Percentiles rank a stretch among this genome's conserved stretches.
phyloP scores from a whole-genome alignment of 2,888 invertebrate genomes.

The Lasioglossum pauxillum region DNA sequence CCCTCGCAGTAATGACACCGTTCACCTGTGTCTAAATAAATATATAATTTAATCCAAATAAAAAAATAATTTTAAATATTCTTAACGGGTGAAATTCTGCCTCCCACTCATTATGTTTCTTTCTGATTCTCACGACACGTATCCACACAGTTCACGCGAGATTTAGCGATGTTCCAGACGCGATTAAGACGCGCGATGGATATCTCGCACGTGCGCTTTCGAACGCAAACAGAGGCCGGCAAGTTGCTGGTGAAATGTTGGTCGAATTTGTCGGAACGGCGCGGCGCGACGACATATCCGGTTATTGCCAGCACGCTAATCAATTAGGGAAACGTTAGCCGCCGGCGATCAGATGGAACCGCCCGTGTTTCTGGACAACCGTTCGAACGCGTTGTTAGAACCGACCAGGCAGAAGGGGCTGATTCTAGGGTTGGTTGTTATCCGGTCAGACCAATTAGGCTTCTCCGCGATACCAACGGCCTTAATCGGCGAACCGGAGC shows the following conservation, averaged over 20 bases:
- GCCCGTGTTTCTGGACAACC: slow-evolving; percentile 46
- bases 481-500: neutral
- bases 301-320: slow-evolving; percentile 63
- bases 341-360: slow-evolving; percentile 48
- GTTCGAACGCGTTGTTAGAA: slow-evolving; percentile 43
- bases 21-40: too few species aligned
- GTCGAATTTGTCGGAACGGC: slow-evolving; percentile 49
- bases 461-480: neutral
- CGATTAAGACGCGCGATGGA: neutral
- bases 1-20: too few species aligned
- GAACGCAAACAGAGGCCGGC: neutral
- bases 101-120: too few species aligned
- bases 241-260: slow-evolving; percentile 42
- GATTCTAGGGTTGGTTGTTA: slow-evolving; percentile 40
- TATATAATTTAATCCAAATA: too few species aligned
- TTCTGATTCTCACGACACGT: too few species aligned
- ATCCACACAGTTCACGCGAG: neutral
- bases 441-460: slow-evolving; percentile 26
- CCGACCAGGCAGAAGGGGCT: slow-evolving; percentile 13
- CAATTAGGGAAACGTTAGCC: slow-evolving; percentile 64
- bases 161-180: neutral
- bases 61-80: too few species aligned
- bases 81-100: too few species aligned
- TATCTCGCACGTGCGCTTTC: neutral
- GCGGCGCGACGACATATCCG: slow-evolving; percentile 60